These are phyloP conservation scores for Proctacanthus coquilletti DNA, from an alignment of 1,140 invertebrate genomes.

Conservation along the genomic window DNA sequence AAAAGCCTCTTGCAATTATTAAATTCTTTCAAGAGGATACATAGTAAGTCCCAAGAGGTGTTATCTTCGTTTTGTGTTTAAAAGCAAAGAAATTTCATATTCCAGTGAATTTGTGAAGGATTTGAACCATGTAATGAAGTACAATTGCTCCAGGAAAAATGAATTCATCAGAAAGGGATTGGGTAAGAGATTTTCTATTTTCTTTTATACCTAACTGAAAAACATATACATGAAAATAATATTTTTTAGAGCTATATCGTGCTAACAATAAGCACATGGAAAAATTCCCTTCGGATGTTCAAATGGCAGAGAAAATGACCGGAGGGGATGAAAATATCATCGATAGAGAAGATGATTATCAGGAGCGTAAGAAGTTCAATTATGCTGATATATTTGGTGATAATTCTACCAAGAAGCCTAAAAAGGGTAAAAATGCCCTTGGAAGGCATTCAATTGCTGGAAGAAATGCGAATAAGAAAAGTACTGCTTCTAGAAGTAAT, in stretches of 20 bases:
- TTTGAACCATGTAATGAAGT: slow-evolving; percentile 51
- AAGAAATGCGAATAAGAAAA: no score
- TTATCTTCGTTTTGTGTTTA: not conserved
- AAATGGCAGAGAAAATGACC: slow-evolving; percentile 47
- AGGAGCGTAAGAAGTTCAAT: slow-evolving; percentile 39
- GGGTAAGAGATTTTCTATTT: slow-evolving; percentile 38
- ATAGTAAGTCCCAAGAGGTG: slow-evolving; percentile 42
- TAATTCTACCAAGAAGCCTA: slow-evolving; percentile 20
- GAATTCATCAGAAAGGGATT: slow-evolving; percentile 66
- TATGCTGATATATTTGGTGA: slow-evolving; percentile 39
- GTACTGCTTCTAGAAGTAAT: no score
- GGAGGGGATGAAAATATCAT: no score
- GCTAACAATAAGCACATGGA: slow-evolving; percentile 48
- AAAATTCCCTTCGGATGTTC: slow-evolving; percentile 57
- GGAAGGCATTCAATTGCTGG: not conserved
- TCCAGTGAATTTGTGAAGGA: slow-evolving; percentile 64
- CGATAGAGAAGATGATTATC: no score
- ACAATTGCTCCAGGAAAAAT: slow-evolving; percentile 57
- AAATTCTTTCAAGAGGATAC: slow-evolving; percentile 69
- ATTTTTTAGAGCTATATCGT: slow-evolving; percentile 37
- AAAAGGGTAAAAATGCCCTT: not conserved
- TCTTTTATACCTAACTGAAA: slow-evolving; percentile 5
- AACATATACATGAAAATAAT: slow-evolving; percentile 1
- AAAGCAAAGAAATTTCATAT: slow-evolving; percentile 22
- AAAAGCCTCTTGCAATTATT: slow-evolving; percentile 55